Base-by-base conservation (phyloP, 2,113 vertebrate genomes). In the Pithys albifrons region DNA sequence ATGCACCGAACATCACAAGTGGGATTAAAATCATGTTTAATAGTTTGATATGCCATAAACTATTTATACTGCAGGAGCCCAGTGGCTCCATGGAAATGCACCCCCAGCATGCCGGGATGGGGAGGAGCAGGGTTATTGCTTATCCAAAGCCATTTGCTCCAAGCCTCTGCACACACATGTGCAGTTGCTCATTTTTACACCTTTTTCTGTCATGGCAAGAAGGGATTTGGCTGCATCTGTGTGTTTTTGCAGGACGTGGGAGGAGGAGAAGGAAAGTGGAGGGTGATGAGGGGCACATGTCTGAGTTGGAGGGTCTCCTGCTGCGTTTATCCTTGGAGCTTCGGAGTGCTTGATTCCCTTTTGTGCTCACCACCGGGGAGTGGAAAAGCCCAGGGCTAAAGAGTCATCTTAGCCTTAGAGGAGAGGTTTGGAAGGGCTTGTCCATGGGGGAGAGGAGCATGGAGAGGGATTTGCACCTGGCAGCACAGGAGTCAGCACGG, bases 11-110 rank as follows among this genome's bases (percentile, higher is more conserved):
- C 98, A 98, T 96, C 97, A 95, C 97, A 96, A 97, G 95, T 96
- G 97, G 97, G 98, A 98, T 97, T 98, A 98, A 97, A 98, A 96
- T 95, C 97, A 87, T 97, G 97, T 97, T 97, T 96, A 98, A 98
- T 98, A 96, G 97, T 97, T 96, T 96, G 96, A 96, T 96, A 92
- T 88, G 97, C 96, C 97, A 98, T 97, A 88, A 97, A 97, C 97
- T 97, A 97, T 98, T 98, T 97, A 97, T 97, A 93, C 79, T 91
- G 89, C 95, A 48, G 29, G 91, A 96, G 91, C 93, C 95, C 66
- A 31, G 83, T 89, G 83, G 92, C 91, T 83, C 85, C 49, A 14
- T 92, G 94, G 92, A 96, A 95, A 83, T 35, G 83, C 94, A 39
- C 39, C 77, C 59, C 89, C 85, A 19, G 81, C 9, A 3, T 75